Percentiles rank a stretch among this genome's conserved stretches.
phyloP scores from a whole-genome alignment of 2,888 invertebrate species.

The Digitonthophagus gazella region DNA sequence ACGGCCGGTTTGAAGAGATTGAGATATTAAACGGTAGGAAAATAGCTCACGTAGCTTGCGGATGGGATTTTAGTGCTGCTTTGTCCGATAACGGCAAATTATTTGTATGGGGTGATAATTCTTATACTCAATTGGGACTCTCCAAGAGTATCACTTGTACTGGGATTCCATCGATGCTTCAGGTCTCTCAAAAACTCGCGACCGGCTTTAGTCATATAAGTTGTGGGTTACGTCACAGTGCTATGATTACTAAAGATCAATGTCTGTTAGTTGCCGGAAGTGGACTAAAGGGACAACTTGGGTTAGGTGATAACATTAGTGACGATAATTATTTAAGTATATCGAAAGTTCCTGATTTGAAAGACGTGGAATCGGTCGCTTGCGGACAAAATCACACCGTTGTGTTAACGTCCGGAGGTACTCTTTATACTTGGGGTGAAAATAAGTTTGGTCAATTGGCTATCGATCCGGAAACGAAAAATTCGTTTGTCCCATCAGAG shows the following conservation, averaged over 20 bases:
- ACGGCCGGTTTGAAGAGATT: conserved; percentile 59
- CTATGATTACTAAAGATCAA: conserved; percentile 59
- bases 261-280: conserved; percentile 64
- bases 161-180: conserved; percentile 49
- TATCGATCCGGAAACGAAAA: conserved; percentile 54
- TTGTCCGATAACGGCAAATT: conserved; percentile 66
- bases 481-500: conserved; percentile 56
- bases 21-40: conserved; percentile 56
- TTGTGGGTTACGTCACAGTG: conserved; percentile 69
- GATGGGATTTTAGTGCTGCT: conserved; percentile 82
- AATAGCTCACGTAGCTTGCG: conserved; percentile 66
- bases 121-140: conserved; percentile 73
- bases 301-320: conserved; percentile 54
- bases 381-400: conserved; percentile 83
- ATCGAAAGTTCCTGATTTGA: conserved; percentile 57
- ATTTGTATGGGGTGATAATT: conserved; percentile 82
- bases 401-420: conserved; percentile 57
- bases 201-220: conserved; percentile 59
- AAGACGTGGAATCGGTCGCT: conserved; percentile 61
- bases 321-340: conserved; percentile 51
- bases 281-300: conserved; percentile 68
- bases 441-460: conserved; percentile 81
- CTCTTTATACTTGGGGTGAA: conserved; percentile 75
- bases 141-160: conserved; percentile 50
- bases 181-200: conserved; percentile 49